Evolutionary conservation across 1,140 invertebrate genomes (phyloP).

Genomic region (Nixonia krombeini): DNA sequence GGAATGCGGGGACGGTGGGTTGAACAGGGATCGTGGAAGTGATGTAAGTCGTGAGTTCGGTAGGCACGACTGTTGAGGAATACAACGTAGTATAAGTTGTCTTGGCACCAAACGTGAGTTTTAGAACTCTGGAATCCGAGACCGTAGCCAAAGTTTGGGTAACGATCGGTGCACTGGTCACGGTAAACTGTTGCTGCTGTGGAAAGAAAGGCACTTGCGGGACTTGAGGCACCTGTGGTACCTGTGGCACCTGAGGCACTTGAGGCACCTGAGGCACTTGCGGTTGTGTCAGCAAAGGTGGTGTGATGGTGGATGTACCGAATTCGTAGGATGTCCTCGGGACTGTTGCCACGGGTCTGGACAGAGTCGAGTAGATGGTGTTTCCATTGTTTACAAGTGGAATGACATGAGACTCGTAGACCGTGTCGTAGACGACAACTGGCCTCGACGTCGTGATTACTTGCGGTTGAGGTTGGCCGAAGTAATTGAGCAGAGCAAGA

Average conservation of each 20-base stretch:
- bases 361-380: conserved; percentile 83
- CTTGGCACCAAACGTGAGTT: conserved; percentile 89
- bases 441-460: conserved; percentile 84
- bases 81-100: conserved; percentile 89
- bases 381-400: conserved; percentile 82
- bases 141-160: conserved; percentile 84
- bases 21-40: conserved; percentile 83
- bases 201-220: conserved; percentile 72
- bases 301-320: conserved; percentile 79
- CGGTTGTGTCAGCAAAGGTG: conserved; percentile 54
- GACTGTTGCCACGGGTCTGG: conserved; percentile 81
- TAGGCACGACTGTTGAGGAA: conserved; percentile 87
- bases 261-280: conserved; percentile 69
- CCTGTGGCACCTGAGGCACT: conserved; percentile 65
- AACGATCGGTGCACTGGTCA: conserved; percentile 86
- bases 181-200: conserved; percentile 79
- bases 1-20: conserved; percentile 77
- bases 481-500: conserved; percentile 78
- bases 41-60: conserved; percentile 84
- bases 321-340: conserved; percentile 80
- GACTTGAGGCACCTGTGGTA: conserved; percentile 64
- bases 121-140: conserved; percentile 86
- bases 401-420: conserved; percentile 86
- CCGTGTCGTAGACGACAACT: conserved; percentile 80
- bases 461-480: conserved; percentile 80